Conservation (phyloP, 2,797 vertebrate species). For the Pelodytes ibericus region DNA sequence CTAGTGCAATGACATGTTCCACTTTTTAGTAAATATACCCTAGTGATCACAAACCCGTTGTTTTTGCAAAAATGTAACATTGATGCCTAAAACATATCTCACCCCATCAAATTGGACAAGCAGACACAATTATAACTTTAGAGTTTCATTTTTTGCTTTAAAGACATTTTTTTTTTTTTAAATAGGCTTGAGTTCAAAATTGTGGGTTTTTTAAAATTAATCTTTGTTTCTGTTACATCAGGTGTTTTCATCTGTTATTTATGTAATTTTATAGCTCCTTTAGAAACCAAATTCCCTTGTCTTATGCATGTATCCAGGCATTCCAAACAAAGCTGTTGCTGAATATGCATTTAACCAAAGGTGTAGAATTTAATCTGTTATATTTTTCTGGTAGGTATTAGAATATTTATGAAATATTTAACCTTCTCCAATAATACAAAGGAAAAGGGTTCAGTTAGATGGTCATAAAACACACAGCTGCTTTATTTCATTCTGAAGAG, state of each 20-base stretch:
- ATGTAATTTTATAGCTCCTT: constrained; percentile 69
- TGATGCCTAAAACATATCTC: too few relatives aligned
- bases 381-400: constrained; percentile 48
- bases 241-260: constrained; percentile 62
- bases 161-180: background rate
- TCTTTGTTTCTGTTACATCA: constrained; percentile 22
- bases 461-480: constrained; percentile 58
- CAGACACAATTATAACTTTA: too few relatives aligned
- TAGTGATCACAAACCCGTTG: too few relatives aligned
- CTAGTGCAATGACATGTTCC: too few relatives aligned
- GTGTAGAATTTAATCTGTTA: constrained; percentile 54
- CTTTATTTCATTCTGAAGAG: constrained; percentile 51
- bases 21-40: too few relatives aligned
- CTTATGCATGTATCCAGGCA: constrained; percentile 65
- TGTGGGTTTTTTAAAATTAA: background rate
- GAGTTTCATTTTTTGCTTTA: too few relatives aligned
- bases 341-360: constrained; percentile 56
- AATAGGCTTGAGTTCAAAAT: background rate
- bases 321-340: constrained; percentile 64
- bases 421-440: constrained; percentile 58
- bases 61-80: too few relatives aligned
- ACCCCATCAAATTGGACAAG: too few relatives aligned
- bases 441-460: constrained; percentile 54
- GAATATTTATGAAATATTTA: constrained; percentile 58
- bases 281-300: constrained; percentile 69